Evolutionary conservation across 2,113 vertebrate species (phyloP), one percentile per base, ranked within the genome.

Genomic region (Protobothrops mucrosquamatus): DNA sequence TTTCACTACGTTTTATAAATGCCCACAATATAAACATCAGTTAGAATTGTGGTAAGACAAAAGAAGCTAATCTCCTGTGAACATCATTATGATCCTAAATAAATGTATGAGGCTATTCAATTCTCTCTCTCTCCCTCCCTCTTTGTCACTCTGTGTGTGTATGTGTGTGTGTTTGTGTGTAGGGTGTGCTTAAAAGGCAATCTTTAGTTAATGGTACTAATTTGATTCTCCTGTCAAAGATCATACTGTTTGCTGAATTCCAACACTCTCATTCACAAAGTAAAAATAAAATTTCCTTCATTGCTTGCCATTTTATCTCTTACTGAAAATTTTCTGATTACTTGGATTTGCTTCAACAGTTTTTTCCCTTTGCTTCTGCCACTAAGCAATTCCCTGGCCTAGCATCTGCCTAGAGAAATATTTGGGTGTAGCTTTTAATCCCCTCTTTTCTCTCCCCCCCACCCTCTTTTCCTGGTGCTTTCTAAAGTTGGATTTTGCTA

Each of bases 181-280:
- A 39, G 43, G 39, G 29, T 39, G n/a, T 85, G 94, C 94, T 93
- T n/a, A 92, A 95, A 95, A 96, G 91, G 91, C 95, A 95, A 93
- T 90, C 94, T 51, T 88, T 93, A 93, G 90, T 97, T 97, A 97
- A 97, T 97, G 96, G 94, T 91, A 95, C 94, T 97, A 97, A 96
- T 97, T 85, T 86, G 95, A 95, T 85, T 95, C 96, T 94, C 95
- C 93, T 74, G 94, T 93, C 96, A 95, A 94, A 95, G 69, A 90
- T 93, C 97, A 96, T 93, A 95, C 96, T 96, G 96, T 26, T 94
- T 69, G 74, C 46, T 94, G 95, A 96, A 95, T 95, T 94, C 95
- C 95, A 93, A 92, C 7, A 43, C 93, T 26, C 94, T 93, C 87
- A 85, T 92, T 93, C 94, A 56, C 2, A 94, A 95, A 94, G 56